Conservation (phyloP, 2,888 invertebrate genomes). For the Oscheius sp. region DNA sequence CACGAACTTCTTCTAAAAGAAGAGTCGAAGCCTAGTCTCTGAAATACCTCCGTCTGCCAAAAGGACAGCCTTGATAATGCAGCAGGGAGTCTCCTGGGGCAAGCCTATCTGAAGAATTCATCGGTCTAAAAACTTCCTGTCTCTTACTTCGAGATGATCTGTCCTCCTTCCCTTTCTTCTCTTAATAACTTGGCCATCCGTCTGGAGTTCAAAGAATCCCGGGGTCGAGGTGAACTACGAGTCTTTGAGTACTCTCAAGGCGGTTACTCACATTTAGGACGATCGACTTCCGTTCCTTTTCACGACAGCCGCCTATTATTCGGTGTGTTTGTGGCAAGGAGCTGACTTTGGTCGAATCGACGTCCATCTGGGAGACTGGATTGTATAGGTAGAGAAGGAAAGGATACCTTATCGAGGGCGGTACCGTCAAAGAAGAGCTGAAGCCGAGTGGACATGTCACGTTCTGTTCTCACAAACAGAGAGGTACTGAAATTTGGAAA, state of each 20-base stretch:
- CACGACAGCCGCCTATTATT: constrained; percentile 37
- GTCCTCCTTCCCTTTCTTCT: constrained; percentile 21
- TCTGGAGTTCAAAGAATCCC: constrained; percentile 27
- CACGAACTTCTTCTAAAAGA: constrained; percentile 3
- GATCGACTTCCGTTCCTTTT: constrained; percentile 31
- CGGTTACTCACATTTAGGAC: constrained; percentile 29
- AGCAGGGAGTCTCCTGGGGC: constrained; percentile 34
- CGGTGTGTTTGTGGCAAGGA: constrained; percentile 21
- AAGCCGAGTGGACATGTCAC: background rate
- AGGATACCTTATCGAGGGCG: constrained; percentile 30
- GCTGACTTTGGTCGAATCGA: constrained; percentile 16
- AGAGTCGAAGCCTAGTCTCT: background rate
- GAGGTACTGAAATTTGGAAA: constrained; percentile 6
- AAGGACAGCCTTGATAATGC: constrained; percentile 23
- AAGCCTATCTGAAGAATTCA: constrained; percentile 25
- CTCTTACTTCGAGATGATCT: constrained; percentile 6
- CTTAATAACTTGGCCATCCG: constrained; percentile 23
- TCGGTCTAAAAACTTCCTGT: background rate
- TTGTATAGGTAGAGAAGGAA: background rate
- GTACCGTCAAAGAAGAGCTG: constrained; percentile 33
- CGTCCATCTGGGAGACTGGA: constrained; percentile 21
- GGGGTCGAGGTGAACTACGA: constrained; percentile 28
- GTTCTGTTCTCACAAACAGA: constrained; percentile 16
- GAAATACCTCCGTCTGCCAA: constrained; percentile 11
- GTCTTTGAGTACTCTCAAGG: background rate